Evolutionary conservation across 2,113 vertebrate species (phyloP).

Genomic region (Pyrgilauda ruficollis): DNA sequence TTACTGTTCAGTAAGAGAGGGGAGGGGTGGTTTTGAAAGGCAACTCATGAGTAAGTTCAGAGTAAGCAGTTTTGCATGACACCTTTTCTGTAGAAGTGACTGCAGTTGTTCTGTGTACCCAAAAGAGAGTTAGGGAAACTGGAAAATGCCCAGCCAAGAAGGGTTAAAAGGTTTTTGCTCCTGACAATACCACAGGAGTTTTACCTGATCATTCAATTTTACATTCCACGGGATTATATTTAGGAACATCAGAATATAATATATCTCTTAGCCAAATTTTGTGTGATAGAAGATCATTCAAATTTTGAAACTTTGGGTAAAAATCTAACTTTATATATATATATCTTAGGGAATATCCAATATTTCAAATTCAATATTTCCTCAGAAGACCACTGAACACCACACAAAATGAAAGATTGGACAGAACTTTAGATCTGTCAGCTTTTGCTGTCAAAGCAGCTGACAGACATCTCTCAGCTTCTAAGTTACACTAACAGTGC

Average conservation of each 20-base stretch:
- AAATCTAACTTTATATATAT: background rate
- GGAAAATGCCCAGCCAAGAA: background rate
- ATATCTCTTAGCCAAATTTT: background rate
- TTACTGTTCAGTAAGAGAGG: background rate
- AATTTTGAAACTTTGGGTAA: background rate
- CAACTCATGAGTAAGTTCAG: background rate
- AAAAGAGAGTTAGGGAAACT: background rate
- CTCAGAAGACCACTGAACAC: background rate
- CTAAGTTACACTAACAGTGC: slow-evolving; percentile 57
- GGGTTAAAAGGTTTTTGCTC: background rate
- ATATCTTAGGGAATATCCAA: background rate
- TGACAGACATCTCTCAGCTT: slow-evolving; percentile 63
- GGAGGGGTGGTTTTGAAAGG: background rate
- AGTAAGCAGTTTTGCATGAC: background rate
- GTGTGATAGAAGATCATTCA: background rate
- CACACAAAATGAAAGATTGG: background rate
- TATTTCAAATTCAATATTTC: background rate
- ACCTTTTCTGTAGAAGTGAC: background rate
- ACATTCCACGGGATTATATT: background rate
- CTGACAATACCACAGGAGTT: background rate
- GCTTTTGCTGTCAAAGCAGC: slow-evolving; percentile 39
- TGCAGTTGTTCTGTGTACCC: rapidly evolving
- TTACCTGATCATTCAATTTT: background rate
- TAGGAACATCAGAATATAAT: background rate
- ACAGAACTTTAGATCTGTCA: slow-evolving; percentile 6